Conservation (phyloP, 1,140 invertebrate genomes). For the Cylas formicarius region DNA sequence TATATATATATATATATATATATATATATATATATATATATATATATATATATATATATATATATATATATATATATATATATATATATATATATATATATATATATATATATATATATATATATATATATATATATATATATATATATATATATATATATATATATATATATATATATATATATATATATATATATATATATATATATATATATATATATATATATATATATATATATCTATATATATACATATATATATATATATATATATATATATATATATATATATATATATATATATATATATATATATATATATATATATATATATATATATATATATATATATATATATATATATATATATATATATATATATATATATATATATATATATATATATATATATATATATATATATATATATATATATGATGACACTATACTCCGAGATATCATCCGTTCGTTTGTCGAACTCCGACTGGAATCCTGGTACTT, state of each 20-base stretch:
- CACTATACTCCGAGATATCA: too few relatives aligned
- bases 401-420: constrained; percentile 4
- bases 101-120: constrained; percentile 3
- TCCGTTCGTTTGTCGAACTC: too few relatives aligned
- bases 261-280: constrained; percentile 6
- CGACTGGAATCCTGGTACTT: too few relatives aligned
- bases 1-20: too few relatives aligned
- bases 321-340: constrained; percentile 4
- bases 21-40: too few relatives aligned
- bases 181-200: constrained; percentile 3
- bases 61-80: constrained; percentile 3
- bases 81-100: constrained; percentile 6
- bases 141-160: constrained; percentile 7
- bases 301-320: constrained; percentile 7
- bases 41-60: too few relatives aligned
- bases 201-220: constrained; percentile 7
- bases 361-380: constrained; percentile 7
- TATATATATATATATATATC: constrained; percentile 3
- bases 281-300: constrained; percentile 7
- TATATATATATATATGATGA: constrained; percentile 6
- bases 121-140: constrained; percentile 6
- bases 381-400: constrained; percentile 5
- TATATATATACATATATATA: constrained; percentile 4
- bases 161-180: constrained; percentile 6
- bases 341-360: constrained; percentile 7